A percentile compares a stretch with the other conserved stretches of the same genome.
Conservation (phyloP, 2,888 invertebrate species). For the Microplitis deprimator region DNA sequence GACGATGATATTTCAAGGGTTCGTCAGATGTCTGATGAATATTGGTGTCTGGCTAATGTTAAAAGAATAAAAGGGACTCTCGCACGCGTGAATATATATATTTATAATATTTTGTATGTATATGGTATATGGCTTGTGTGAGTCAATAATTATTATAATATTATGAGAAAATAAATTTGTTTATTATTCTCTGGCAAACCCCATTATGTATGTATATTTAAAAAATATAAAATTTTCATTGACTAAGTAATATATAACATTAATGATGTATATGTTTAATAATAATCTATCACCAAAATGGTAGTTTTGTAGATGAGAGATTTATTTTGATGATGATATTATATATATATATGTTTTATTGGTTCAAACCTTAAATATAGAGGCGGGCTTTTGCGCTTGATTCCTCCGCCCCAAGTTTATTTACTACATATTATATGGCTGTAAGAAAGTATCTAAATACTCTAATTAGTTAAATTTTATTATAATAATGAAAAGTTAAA, state of each 20-base stretch:
- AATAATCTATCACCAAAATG: neutral
- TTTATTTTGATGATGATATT: neutral
- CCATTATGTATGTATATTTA: too few relatives aligned
- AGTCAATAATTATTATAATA: neutral
- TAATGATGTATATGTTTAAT: neutral
- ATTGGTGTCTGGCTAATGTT: slow-evolving; percentile 64
- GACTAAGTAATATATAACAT: too few relatives aligned
- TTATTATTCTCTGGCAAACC: too few relatives aligned
- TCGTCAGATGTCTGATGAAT: slow-evolving; percentile 54
- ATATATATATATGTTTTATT: slow-evolving; percentile 51
- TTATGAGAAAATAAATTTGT: neutral
- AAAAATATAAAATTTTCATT: too few relatives aligned
- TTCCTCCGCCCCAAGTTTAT: slow-evolving; percentile 63
- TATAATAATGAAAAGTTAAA: too few relatives aligned
- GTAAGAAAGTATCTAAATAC: slow-evolving; percentile 49
- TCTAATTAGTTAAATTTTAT: neutral
- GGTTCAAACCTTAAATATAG: slow-evolving; percentile 50
- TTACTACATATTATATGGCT: slow-evolving; percentile 59
- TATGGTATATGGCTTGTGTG: neutral
- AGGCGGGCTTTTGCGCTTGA: slow-evolving; percentile 62
- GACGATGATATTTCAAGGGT: slow-evolving; percentile 56
- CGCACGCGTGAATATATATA: slow-evolving; percentile 16
- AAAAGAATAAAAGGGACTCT: slow-evolving; percentile 42
- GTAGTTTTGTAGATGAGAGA: neutral
- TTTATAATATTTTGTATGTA: neutral